Conservation (phyloP, 2,797 vertebrate genomes). For the Catharus ustulatus region DNA sequence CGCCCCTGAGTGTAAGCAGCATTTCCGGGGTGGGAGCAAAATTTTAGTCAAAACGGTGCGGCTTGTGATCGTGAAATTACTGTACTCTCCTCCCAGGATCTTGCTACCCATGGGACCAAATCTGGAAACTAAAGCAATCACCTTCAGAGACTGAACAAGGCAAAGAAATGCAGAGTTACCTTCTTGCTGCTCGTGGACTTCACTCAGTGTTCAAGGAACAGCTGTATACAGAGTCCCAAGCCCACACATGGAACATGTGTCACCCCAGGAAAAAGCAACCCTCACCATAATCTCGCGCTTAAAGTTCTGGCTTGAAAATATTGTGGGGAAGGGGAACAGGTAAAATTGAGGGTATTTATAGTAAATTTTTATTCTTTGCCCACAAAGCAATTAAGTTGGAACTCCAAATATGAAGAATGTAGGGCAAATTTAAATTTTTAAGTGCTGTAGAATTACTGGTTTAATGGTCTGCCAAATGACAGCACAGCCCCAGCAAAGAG, state of each 20-base stretch:
- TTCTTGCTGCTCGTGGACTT: background rate
- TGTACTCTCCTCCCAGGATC: background rate
- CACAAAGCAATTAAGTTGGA: background rate
- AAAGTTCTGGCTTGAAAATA: background rate
- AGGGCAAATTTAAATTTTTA: background rate
- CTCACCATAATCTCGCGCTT: background rate
- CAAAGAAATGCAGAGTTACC: background rate
- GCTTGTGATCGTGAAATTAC: no score
- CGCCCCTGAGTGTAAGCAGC: no score
- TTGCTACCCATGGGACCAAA: no score
- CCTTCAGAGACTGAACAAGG: background rate
- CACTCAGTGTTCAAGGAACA: background rate
- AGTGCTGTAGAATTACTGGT: background rate
- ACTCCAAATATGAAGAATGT: conserved; percentile 8
- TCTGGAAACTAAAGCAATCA: background rate
- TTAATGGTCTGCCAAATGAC: conserved; percentile 40
- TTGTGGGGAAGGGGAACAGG: accelerated
- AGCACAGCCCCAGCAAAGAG: background rate
- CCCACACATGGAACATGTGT: background rate
- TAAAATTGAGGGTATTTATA: background rate
- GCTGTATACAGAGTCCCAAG: background rate
- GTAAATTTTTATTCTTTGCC: background rate
- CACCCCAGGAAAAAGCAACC: background rate
- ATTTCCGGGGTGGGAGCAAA: no score
- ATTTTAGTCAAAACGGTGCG: no score